Base-by-base conservation (phyloP, 2,797 vertebrate species). In the Prionace glauca region DNA sequence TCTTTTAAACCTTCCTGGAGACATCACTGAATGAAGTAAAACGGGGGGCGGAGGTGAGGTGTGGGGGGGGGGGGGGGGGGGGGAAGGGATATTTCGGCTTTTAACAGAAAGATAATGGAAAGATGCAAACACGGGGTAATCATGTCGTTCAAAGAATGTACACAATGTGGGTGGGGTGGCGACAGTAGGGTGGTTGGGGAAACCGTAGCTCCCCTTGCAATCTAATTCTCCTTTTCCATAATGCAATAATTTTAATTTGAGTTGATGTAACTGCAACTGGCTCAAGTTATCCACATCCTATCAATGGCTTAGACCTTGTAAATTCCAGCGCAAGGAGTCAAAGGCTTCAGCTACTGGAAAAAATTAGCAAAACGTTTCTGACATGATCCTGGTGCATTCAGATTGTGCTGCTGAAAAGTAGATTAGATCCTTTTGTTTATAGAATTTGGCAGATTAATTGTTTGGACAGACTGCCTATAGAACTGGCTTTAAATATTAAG, bases 351-450 rank as follows among this genome's bases (percentile, higher is more conserved):
- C 93, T 95, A 95, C 93, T 95, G 93, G 45, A 77, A 95, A 95
- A 95, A 77, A 95, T 56, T n/a, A 95, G 45, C 50, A 77, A 65
- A 95, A 95, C 93, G 24, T 56, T 77, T 74, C 71, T 74, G 93
- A 95, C 71, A 95, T 95, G 93, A 95, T 95, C 50, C 93, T 60
- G 93, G 93, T 95, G 41, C 93, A 95, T 95, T 74, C 69, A 95
- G 56, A 74, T 95, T 45, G 22, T n/a, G 45, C 18, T 95, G 71
- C 45, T n/a, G 93, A 95, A 60, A 95, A 95, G 45, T 56, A 50
- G 71, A 77, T 77, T 32, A 95, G 45, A 95, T 29, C 50, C 45
- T 60, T 95, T 95, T 95, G 93, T 77, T 95, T 60, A 95, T 74
- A 71, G 93, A 77, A 95, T 60, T 95, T 95, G 71, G 45, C 93